These are phyloP conservation scores for Eutrigla gurnardus DNA, from an alignment of 2,797 vertebrate species.

Conservation along the genomic window DNA sequence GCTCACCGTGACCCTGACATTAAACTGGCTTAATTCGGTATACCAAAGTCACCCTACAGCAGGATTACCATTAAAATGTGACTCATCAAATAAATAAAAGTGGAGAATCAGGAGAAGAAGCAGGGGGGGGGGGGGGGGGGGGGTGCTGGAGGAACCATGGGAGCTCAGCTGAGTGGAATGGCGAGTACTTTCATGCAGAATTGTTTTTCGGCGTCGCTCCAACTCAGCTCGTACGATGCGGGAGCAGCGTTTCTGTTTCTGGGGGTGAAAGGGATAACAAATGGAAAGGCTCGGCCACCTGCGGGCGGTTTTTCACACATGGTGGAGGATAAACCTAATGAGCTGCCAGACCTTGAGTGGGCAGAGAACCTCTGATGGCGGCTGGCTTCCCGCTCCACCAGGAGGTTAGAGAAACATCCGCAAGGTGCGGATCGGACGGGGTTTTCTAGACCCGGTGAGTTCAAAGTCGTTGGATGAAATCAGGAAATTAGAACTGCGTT, in stretches of 20 bases:
- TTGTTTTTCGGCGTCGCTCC: conserved; percentile 16
- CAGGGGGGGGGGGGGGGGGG: conserved; percentile 22
- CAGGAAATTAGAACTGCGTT: background rate
- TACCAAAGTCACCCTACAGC: conserved; percentile 9
- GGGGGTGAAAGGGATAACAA: background rate
- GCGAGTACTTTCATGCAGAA: conserved; percentile 34
- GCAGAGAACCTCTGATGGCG: conserved; percentile 54
- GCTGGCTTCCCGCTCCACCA: conserved; percentile 35
- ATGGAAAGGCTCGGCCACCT: conserved; percentile 43
- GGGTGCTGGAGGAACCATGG: conserved; percentile 14
- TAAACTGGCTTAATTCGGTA: background rate
- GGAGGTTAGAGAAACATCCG: conserved; percentile 34
- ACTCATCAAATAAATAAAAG: conserved; percentile 23
- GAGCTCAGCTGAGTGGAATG: conserved; percentile 40
- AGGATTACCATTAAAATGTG: background rate
- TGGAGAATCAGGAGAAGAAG: conserved; percentile 24
- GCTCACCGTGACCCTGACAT: background rate
- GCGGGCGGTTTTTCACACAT: conserved; percentile 61
- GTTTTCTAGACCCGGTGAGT: conserved; percentile 19
- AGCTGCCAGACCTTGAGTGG: conserved; percentile 74
- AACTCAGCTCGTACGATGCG: conserved; percentile 18
- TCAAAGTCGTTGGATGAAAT: conserved; percentile 25
- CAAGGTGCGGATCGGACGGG: background rate
- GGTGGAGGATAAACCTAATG: conserved; percentile 65
- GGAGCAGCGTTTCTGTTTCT: conserved; percentile 23